phyloP scores from a whole-genome alignment of 1,140 invertebrate genomes.

The Ylistrum balloti region DNA sequence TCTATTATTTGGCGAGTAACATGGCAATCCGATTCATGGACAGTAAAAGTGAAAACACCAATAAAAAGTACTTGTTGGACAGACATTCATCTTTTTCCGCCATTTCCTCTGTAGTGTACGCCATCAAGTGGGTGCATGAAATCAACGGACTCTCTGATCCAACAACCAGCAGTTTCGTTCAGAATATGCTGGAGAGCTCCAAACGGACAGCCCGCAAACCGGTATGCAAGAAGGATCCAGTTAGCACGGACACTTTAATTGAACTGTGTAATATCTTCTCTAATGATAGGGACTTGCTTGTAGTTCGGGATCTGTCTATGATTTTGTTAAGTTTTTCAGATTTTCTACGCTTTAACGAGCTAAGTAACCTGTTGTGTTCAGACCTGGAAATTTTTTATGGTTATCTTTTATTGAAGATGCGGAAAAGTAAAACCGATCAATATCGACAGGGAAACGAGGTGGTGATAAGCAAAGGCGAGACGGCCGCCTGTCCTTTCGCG shows the following conservation, averaged over 20 bases:
- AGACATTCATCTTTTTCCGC: no score
- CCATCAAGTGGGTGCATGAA: no score
- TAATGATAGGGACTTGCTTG: conserved; percentile 40
- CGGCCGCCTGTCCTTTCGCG: conserved; percentile 22
- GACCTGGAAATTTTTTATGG: not conserved
- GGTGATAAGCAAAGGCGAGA: not conserved
- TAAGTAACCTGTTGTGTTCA: not conserved
- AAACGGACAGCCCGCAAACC: no score
- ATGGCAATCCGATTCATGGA: no score
- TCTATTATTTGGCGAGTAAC: no score
- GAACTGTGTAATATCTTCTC: not conserved
- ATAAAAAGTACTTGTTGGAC: no score
- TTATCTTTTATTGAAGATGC: no score
- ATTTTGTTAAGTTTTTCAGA: not conserved
- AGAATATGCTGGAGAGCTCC: no score
- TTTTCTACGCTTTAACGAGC: conserved; percentile 44
- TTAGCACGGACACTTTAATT: not conserved
- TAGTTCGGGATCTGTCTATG: conserved; percentile 43
- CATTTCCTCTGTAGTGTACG: no score
- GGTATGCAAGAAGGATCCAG: conserved; percentile 41
- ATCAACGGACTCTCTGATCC: no score
- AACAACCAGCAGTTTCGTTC: no score
- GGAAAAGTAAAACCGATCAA: conserved; percentile 48
- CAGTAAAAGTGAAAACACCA: no score
- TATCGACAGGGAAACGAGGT: conserved; percentile 42